Evolutionary conservation across 2,797 vertebrate species (phyloP).

Genomic region (Melanotaenia nigrans): DNA sequence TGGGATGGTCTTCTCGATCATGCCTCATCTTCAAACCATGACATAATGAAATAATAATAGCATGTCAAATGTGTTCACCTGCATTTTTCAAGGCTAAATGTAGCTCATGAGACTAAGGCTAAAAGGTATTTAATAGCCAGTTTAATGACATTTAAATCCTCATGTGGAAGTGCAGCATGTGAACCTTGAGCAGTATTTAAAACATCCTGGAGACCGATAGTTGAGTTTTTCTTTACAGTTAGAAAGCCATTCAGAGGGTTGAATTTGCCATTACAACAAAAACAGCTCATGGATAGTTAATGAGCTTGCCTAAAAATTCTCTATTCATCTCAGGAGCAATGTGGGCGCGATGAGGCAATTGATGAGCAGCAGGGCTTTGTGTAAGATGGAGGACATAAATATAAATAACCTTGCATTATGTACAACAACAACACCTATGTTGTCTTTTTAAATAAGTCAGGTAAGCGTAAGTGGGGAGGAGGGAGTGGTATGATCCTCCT

Average conservation of each 20-base stretch:
- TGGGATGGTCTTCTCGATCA: conserved; percentile 33
- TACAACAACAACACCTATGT: conserved; percentile 11
- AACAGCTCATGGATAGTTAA: conserved; percentile 31
- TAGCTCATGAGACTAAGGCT: conserved; percentile 7
- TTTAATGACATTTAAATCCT: conserved; percentile 4
- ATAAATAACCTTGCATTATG: conserved; percentile 47
- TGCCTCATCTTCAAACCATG: conserved; percentile 21
- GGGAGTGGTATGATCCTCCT: conserved; percentile 42
- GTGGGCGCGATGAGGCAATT: conserved; percentile 20
- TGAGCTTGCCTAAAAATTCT: conserved; percentile 40
- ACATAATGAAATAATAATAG: conserved; percentile 28
- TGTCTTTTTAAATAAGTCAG: conserved; percentile 28
- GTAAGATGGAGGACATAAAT: conserved; percentile 32
- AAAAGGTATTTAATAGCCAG: conserved; percentile 9
- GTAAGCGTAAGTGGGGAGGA: conserved; percentile 28
- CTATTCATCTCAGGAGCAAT: conserved; percentile 53
- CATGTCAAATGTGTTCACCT: conserved; percentile 35
- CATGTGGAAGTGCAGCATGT: background rate
- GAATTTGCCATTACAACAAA: conserved; percentile 20
- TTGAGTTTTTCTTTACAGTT: conserved; percentile 32
- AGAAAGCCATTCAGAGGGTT: conserved; percentile 3
- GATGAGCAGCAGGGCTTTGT: conserved; percentile 35
- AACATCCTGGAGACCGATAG: background rate
- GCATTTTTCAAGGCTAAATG: conserved; percentile 15
- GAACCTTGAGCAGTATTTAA: background rate